Base-by-base conservation (phyloP, 2,113 vertebrate genomes). In the Callopanchax toddi region DNA sequence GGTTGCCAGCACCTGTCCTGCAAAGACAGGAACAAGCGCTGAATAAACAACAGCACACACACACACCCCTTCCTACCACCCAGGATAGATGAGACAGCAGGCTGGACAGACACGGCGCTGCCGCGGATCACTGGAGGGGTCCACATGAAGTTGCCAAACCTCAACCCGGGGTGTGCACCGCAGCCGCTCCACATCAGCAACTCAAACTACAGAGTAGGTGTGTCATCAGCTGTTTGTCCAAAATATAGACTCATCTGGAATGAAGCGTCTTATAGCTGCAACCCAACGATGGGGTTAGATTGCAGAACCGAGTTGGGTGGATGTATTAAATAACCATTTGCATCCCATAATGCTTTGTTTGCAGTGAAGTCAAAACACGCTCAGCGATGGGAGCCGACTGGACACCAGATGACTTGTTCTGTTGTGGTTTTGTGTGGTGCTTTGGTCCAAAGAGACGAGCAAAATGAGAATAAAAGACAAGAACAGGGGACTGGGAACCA, bases 361-460 rank as follows among this genome's bases (percentile, higher is more conserved):
- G 76, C 75, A 81, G 55, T 7, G 6, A 50, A 65, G 83, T 81
- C 75, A 83, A 82, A 32, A 81, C 55, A 55, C 61, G 36, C 50
- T 68, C 67, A 68, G 83, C 84, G 74, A 88, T 76, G 79, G 78
- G 64, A 67, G 74, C 76, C 4, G 52, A 84, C 72, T 80, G 80
- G 69, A 75, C 78, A 77, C 72, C 87, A 88, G 82, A 87, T 86
- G 83, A 87, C 80, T 68, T 45, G 76, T 64, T 72, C 29, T 53
- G 60, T 43, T 51, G 71, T 68, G 82, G 70, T 61, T 37, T 32
- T 74, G 60, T 25, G 29, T 53, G 36, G 77, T 70, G 71, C 74
- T 82, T 32, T 76, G 62, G 67, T 71, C 65, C 71, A 44, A 18
- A 25, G 74, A 80, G 51, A 52, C 17, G 13, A 37, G 22, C 22